Evolutionary conservation across 1,140 invertebrate species (phyloP), one percentile per base, ranked within the genome.

Genomic region (Macrobrachium rosenbergii): DNA sequence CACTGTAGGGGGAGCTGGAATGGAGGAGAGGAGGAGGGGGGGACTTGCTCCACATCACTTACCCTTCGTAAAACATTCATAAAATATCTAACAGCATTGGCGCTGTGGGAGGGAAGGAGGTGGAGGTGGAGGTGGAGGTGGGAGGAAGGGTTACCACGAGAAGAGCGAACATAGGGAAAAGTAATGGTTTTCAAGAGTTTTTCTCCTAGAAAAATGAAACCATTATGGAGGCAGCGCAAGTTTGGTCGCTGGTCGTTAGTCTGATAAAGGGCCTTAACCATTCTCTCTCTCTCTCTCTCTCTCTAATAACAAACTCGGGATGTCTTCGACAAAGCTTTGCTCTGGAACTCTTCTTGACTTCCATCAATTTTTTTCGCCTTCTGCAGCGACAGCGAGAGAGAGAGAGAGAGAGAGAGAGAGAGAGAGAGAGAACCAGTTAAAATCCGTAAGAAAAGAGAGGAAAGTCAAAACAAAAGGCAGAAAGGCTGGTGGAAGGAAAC

Each of bases 161-260:
- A 28, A n/a, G 16, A 17, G 23, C 23, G 64, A 67, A 67, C 19
- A 67, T 67, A 16, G 23, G 23, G 64, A 67, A 12, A 28, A 28
- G 64, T n/a, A 28, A 28, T n/a, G 23, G 59, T 59, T 21, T 77
- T 58, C 10, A 21, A 21, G 59, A 77, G 59, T 59, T 77, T 58
- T 77, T 11, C 17, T 21, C n/a, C 37, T 52, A 77, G 75, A 77
- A 77, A 77, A 77, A 77, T 77, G 19, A 77, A 77, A 77, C 45
- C 75, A 77, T 77, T 77, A 77, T 77, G 59, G 23, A 77, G 59
- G 16, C 59, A 77, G 45, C 21, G 75, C 19, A 77, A 77, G 75
- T 77, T 77, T 77, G 45, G 75, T 59, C 45, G 45, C 7, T 8
- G 75, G 75, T 77, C 75, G 75, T 77, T 77, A 77, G 75, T 21